These are phyloP conservation scores for Dermochelys coriacea DNA, from an alignment of 2,797 vertebrate genomes.

Conservation along the genomic window DNA sequence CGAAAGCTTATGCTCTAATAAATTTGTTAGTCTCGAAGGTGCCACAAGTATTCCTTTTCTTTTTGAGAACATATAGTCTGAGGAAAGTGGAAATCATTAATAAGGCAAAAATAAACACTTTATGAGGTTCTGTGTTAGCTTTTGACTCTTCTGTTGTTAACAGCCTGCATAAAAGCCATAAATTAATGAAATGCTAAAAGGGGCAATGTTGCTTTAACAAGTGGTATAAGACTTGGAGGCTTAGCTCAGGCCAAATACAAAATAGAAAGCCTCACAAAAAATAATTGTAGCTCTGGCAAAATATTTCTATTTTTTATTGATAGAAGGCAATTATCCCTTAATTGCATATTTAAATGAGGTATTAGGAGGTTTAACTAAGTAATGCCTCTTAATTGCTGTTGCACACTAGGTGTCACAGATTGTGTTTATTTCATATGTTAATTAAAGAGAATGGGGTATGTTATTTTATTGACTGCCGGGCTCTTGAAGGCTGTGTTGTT, in stretches of 20 bases:
- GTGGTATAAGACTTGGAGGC: slow-evolving; percentile 47
- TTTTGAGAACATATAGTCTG: slow-evolving; percentile 36
- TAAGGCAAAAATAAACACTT: slow-evolving; percentile 63
- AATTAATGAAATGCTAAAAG: slow-evolving; percentile 44
- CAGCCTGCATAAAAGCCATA: slow-evolving; percentile 65
- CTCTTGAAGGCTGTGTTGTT: slow-evolving; percentile 82
- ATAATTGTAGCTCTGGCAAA: slow-evolving; percentile 84
- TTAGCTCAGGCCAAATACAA: slow-evolving; percentile 66
- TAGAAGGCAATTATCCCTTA: slow-evolving; percentile 92
- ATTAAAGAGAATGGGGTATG: slow-evolving; percentile 90
- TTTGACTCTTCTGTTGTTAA: slow-evolving; percentile 44
- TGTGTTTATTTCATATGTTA: slow-evolving; percentile 91
- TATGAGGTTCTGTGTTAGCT: slow-evolving; percentile 41
- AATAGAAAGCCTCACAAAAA: slow-evolving; percentile 80
- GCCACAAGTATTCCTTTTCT: too few species aligned
- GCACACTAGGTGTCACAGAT: slow-evolving; percentile 92
- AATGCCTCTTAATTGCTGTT: slow-evolving; percentile 95
- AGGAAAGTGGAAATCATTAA: slow-evolving; percentile 49
- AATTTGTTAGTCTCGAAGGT: too few species aligned
- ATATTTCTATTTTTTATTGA: slow-evolving; percentile 91
- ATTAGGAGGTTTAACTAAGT: slow-evolving; percentile 91
- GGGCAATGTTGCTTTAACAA: slow-evolving; percentile 74
- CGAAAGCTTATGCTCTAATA: too few species aligned
- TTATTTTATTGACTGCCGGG: slow-evolving; percentile 85
- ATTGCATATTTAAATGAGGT: slow-evolving; percentile 93